Evolutionary conservation across 2,113 vertebrate genomes (phyloP).

Genomic region (Melanostigma gelatinosum): DNA sequence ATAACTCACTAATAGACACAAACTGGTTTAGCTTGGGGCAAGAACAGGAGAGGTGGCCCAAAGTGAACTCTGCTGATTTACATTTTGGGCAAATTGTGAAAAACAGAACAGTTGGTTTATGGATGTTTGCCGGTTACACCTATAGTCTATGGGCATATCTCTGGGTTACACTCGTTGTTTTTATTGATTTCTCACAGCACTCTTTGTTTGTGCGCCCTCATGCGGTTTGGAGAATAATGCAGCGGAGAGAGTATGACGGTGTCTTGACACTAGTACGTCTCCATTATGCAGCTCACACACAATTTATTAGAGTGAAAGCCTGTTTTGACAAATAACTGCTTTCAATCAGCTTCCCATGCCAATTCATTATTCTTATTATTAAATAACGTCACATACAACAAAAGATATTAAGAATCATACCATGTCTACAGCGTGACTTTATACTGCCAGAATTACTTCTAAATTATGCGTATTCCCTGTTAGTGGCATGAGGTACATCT

Average conservation of each 20-base stretch:
- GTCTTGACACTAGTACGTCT: neutral
- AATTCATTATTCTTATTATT: slow-evolving; percentile 2
- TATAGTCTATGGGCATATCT: too few relatives aligned
- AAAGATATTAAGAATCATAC: neutral
- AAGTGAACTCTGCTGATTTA: neutral
- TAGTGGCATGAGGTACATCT: neutral
- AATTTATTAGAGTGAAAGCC: neutral
- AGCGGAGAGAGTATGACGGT: too few relatives aligned
- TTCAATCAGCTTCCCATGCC: slow-evolving; percentile 30
- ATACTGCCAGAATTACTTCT: neutral
- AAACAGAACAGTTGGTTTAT: too few relatives aligned
- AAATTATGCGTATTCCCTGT: neutral
- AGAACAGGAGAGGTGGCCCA: too few relatives aligned
- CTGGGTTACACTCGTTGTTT: too few relatives aligned
- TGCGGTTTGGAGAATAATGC: too few relatives aligned
- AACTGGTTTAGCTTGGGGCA: too few relatives aligned
- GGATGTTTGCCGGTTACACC: too few relatives aligned
- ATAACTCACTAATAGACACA: too few relatives aligned
- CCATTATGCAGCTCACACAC: slow-evolving; percentile 10
- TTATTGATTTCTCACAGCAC: too few relatives aligned
- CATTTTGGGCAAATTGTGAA: neutral
- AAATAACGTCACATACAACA: slow-evolving; percentile 30
- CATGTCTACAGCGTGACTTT: neutral
- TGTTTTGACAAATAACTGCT: neutral
- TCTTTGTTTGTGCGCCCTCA: too few relatives aligned